A percentile compares a stretch with the other conserved stretches of the same genome.
Evolutionary conservation across 1,140 invertebrate genomes (phyloP).

Genomic region (Drosophila nebulosa): DNA sequence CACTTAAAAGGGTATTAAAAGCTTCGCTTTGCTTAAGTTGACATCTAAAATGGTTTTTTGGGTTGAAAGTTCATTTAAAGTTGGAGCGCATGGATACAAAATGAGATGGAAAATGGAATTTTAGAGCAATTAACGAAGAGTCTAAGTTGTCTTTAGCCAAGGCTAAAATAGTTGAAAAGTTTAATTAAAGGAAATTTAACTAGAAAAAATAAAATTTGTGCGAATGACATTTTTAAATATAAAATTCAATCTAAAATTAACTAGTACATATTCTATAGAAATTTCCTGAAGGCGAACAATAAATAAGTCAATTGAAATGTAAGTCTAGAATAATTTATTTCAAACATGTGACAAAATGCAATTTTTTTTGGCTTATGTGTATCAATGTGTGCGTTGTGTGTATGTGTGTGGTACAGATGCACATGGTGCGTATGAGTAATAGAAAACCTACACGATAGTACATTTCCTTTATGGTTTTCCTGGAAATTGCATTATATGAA

Average conservation of each 20-base stretch:
- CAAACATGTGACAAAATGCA: not conserved
- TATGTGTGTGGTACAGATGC: not conserved
- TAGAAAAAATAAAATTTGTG: not conserved
- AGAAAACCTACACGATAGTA: slow-evolving; percentile 38
- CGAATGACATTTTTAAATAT: too few relatives aligned
- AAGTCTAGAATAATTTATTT: too few relatives aligned
- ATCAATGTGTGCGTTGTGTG: not conserved
- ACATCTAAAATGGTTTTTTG: not conserved
- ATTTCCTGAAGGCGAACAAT: too few relatives aligned
- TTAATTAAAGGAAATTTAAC: not conserved
- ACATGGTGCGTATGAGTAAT: slow-evolving; percentile 69
- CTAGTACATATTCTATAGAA: too few relatives aligned
- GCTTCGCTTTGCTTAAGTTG: not conserved
- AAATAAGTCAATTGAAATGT: too few relatives aligned
- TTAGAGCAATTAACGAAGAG: too few relatives aligned
- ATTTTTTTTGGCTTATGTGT: not conserved
- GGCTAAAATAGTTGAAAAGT: not conserved
- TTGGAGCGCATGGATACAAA: not conserved
- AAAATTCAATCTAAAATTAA: too few relatives aligned
- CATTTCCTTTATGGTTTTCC: slow-evolving; percentile 37
- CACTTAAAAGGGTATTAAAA: too few relatives aligned
- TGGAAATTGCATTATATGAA: slow-evolving; percentile 25
- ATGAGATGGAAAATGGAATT: not conserved
- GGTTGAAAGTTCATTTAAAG: not conserved
- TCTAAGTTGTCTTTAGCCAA: too few relatives aligned